Evolutionary conservation across 2,113 vertebrate genomes (phyloP), one percentile per base, ranked within the genome.

Genomic region (Trogon surrucura): DNA sequence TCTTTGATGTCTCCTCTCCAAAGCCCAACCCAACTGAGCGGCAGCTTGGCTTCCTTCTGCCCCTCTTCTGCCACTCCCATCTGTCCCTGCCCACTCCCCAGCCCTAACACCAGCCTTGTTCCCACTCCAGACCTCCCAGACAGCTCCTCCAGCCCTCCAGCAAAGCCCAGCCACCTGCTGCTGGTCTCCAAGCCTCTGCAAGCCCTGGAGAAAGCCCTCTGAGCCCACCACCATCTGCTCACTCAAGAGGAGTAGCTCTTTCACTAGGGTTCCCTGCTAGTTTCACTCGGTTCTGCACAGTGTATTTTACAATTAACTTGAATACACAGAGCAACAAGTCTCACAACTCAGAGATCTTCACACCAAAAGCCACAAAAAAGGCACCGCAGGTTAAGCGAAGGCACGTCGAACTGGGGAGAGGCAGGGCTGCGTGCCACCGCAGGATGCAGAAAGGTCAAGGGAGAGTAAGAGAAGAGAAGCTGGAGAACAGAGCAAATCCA

Each of bases 11-110:
- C 6, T 5, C 8, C 15, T 1, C n/a, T 75, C 27, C 53, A 38
- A 64, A 87, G 9, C 9, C 19, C 25, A 47, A 22, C 54, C 56
- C 66, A 74, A 3, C 0, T 0, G 0, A 89, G 85, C 2, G 5
- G 51, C 57, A 85, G 1, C 45, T 36, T 75, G 45, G 45, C 66
- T 54, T 75, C 30, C 2, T 50, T 66, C 41, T 83, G 58, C 36
- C 54, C 45, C 58, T 45, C 15, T 47, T 27, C 17, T 65, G 16
- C 41, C 41, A 1, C 23, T 54, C 57, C 16, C 66, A 67, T 27
- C 45, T 67, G 36, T 51, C 53, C 58, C 47, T 57, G 53, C 57
- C 7, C 34, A 7, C 19, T 65, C 21, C 44, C 12, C 36, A 58
- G 30, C 36, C 29, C 1, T 11, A 36, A 6, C 20, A 41, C 10